Conservation (phyloP, 2,888 invertebrate genomes). For the Netelia virgata region DNA sequence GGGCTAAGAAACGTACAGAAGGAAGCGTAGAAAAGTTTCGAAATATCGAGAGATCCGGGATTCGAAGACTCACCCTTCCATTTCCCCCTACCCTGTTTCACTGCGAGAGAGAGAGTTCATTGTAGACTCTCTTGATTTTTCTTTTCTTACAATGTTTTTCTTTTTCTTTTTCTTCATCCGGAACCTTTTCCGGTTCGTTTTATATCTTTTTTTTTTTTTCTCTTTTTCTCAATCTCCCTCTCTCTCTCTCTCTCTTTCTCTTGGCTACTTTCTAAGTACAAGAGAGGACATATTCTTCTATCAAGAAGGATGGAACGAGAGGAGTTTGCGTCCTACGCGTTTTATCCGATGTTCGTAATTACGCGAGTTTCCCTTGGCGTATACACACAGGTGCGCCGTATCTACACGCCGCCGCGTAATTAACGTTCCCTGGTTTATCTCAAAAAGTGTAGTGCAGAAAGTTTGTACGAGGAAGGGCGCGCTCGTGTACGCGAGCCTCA, state of each 20-base stretch:
- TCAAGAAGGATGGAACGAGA: conserved; percentile 2
- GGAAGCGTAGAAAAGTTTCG: conserved; percentile 53
- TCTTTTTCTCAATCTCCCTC: conserved; percentile 23
- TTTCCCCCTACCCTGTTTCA: no score
- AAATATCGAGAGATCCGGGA: conserved; percentile 63
- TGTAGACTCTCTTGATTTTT: conserved; percentile 62
- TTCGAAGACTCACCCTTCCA: conserved; percentile 29
- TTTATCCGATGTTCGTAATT: conserved; percentile 58
- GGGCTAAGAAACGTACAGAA: background rate
- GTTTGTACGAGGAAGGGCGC: conserved; percentile 14
- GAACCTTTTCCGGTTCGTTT: conserved; percentile 27
- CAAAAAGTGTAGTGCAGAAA: conserved; percentile 45
- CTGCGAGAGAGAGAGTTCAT: conserved; percentile 57
- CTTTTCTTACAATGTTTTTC: conserved; percentile 50
- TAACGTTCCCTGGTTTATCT: conserved; percentile 58
- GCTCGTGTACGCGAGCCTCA: conserved; percentile 32
- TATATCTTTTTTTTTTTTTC: conserved; percentile 6
- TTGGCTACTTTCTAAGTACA: conserved; percentile 14
- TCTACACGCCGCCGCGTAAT: conserved; percentile 41
- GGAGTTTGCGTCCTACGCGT: conserved; percentile 24
- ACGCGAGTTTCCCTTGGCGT: conserved; percentile 18
- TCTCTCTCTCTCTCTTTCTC: conserved; percentile 4
- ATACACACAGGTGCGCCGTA: conserved; percentile 9
- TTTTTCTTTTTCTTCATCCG: conserved; percentile 36
- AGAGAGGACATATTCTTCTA: conserved; percentile 26